Evolutionary conservation across 2,113 vertebrate species (phyloP).

Genomic region (Rhabdomys dilectus): DNA sequence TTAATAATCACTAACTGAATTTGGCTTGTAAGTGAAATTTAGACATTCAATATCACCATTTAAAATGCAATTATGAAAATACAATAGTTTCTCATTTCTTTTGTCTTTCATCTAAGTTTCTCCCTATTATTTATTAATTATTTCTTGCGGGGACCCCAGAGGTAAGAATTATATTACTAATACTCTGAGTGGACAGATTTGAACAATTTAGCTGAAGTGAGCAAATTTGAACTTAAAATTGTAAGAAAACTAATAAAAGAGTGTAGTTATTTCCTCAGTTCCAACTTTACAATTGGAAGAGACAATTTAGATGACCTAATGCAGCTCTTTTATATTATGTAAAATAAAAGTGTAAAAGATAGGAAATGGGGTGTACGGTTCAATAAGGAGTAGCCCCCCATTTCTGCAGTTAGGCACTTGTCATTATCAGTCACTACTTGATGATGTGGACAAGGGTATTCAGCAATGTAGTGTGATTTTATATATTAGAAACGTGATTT

Average conservation of each 20-base stretch:
- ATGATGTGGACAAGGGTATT: neutral
- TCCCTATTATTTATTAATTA: conserved; percentile 71
- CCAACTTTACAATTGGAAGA: conserved; percentile 22
- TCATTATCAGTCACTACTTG: neutral
- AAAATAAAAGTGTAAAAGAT: neutral
- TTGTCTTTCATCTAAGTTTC: conserved; percentile 36
- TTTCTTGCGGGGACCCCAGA: conserved; percentile 14
- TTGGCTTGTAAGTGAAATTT: conserved; percentile 40
- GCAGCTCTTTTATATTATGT: neutral
- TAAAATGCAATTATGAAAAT: conserved; percentile 67
- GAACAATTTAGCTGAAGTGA: neutral
- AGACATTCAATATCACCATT: conserved; percentile 33
- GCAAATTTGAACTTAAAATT: conserved; percentile 18
- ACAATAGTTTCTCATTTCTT: conserved; percentile 58
- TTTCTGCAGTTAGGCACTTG: neutral
- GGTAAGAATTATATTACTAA: conserved; percentile 50
- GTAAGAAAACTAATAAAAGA: conserved; percentile 24
- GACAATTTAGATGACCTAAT: neutral
- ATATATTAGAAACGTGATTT: neutral
- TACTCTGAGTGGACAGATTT: neutral
- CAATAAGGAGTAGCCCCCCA: neutral
- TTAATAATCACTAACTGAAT: conserved; percentile 39
- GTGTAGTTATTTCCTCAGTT: neutral
- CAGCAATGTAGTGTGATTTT: neutral
- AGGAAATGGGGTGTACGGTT: neutral